Evolutionary conservation across 2,797 vertebrate species (phyloP), one percentile per base, ranked within the genome.

Genomic region (Macrochelys suwanniensis): DNA sequence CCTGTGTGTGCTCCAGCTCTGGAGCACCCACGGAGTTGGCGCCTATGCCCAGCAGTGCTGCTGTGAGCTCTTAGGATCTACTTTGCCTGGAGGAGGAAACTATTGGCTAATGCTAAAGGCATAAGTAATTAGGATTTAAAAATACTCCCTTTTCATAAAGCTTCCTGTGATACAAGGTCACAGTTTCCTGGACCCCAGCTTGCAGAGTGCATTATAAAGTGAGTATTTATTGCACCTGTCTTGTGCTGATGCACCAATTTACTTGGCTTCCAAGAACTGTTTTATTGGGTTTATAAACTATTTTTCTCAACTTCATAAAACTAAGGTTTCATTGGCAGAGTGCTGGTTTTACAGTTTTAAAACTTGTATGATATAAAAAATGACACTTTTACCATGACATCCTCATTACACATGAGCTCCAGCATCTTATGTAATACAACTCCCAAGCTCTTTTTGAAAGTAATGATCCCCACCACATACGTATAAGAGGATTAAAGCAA

Each of bases 351-450:
- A 91, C 90, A 92, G 87, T 90, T 96, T 90, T 54, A 89, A 92
- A 95, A 89, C 95, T 96, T 95, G 92, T 90, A 94, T 91, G 94
- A 84, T 74, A 31, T 91, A 83, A 95, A 93, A 95, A 96, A 89
- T 49, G 86, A 94, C 90, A 85, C 87, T 94, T 93, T 95, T 95
- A 88, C 82, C 28, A 13, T 47, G 68, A 54, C 92, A 88, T 88
- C 79, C 84, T 96, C 86, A 65, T 93, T 94, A 89, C 31, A 76
- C 71, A 3, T 61, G 83, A 94, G 87, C 93, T 92, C 82, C 89
- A 77, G 7, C 68, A 57, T 91, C 90, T 97, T 96, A 85, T 80
- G 13, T 85, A 95, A 94, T 28, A 51, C 59, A 88, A 37, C 84
- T 89, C 85, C 3, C 16, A 68, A 84, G 82, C 23, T 49, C 87